These are phyloP conservation scores for Thripadectes ignobilis DNA, from an alignment of 2,797 vertebrate species.

Conservation along the genomic window DNA sequence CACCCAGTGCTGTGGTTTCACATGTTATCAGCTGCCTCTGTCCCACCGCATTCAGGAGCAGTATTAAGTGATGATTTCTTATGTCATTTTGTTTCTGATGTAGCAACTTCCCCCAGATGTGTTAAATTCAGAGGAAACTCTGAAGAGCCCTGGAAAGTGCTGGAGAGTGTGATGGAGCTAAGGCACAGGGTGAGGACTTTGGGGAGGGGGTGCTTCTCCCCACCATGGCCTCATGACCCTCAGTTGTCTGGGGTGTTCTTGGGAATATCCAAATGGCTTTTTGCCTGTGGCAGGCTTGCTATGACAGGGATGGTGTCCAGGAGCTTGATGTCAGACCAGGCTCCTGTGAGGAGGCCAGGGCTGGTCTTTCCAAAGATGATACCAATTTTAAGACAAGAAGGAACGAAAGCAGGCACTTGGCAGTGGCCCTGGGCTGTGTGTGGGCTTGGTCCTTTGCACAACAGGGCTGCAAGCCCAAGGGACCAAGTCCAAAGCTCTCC, in stretches of 20 bases:
- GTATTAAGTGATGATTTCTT: slow-evolving; percentile 44
- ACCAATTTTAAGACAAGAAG: neutral
- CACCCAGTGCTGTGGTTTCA: slow-evolving; percentile 61
- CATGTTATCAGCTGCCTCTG: slow-evolving; percentile 14
- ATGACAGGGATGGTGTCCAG: neutral
- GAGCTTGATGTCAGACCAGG: neutral
- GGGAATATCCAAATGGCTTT: neutral
- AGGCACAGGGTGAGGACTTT: neutral
- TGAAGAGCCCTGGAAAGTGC: slow-evolving; percentile 22
- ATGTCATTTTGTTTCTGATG: slow-evolving; percentile 28
- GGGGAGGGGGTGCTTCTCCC: rapidly evolving
- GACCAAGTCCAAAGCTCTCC: neutral
- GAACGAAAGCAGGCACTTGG: neutral
- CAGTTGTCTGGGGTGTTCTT: neutral
- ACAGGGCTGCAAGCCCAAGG: neutral
- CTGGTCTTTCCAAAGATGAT: neutral
- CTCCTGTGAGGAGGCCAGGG: neutral
- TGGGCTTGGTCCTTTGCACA: neutral
- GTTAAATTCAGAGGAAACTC: slow-evolving; percentile 41
- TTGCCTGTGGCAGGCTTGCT: neutral
- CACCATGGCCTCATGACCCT: rapidly evolving
- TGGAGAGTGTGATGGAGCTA: neutral
- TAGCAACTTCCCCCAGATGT: neutral
- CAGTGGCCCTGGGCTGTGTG: neutral
- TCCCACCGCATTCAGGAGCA: slow-evolving; percentile 59